Base-by-base conservation (phyloP, 2,113 vertebrate species). In the Petroica traversi region DNA sequence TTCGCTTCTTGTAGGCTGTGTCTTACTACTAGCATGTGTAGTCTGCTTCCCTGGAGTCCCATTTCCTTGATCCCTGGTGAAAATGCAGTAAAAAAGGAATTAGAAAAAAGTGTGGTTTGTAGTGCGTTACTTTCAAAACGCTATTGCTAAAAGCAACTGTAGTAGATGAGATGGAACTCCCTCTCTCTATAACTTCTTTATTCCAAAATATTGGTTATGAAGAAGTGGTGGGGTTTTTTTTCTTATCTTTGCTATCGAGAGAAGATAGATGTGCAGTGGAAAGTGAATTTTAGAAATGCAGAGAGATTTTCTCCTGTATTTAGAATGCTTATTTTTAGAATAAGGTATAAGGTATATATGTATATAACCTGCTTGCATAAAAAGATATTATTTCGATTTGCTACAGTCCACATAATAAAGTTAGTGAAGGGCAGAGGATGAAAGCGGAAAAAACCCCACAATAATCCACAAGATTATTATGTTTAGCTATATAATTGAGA, bases 401-500 rank as follows among this genome's bases (percentile, higher is more conserved):
- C 62, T 83, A 45, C 14, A 29, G 18, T 72, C 9, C 25, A 52
- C 6, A 14, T 67, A 62, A 79, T 68, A 49, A 84, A 86, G 86
- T 38, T 12, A 74, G 4, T 54, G 11, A 80, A 63, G 3, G 9
- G 2, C 36, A 38, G 62, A 64, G 13, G 11, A 57, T 45, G 5
- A 76, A 68, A 64, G 8, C 8, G 5, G 0, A 4, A 7, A 55
- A 89, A 36, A 9, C 0, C 4, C 11, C 6, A n/a, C 8, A 40
- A 14, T 6, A 59, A 3, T 0, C 11, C 15, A 19, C 10, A 54
- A 89, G 9, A n/a, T 64, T 79, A 46, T 85, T 67, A 38, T 58
- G 7, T 24, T 69, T 45, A 77, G 4, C 15, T 40, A 5, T 33
- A 4, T n/a, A 61, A 33, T 63, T 0, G 0, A 4, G 17, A 4